phyloP scores from a whole-genome alignment of 35 echinoderm and acorn worm genomes.

The Antedon bifida region DNA sequence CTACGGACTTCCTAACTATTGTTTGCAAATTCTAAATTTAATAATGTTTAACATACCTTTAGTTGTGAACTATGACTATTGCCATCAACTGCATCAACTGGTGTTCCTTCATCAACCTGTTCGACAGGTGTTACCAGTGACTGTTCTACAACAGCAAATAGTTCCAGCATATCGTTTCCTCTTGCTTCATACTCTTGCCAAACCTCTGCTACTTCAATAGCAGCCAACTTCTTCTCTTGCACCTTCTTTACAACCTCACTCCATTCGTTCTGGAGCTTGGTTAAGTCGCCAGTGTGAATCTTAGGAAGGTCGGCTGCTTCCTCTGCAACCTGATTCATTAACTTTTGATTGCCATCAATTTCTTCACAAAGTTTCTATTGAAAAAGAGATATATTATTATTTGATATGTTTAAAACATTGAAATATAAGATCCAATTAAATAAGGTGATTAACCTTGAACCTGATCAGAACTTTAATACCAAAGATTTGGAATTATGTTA shows the following conservation, averaged over 20 bases:
- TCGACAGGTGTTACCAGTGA: neutral
- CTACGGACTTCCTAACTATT: no score
- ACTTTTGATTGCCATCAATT: slow-evolving; percentile 1
- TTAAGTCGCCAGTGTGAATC: neutral
- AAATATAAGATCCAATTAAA: no score
- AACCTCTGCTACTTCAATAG: neutral
- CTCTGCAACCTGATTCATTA: neutral
- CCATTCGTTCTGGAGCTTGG: neutral
- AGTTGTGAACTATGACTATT: neutral
- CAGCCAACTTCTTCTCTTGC: neutral
- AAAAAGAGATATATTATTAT: neutral
- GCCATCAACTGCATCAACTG: neutral
- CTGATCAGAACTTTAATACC: no score
- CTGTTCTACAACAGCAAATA: neutral
- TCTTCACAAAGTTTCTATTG: slow-evolving; percentile 17
- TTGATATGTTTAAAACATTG: neutral
- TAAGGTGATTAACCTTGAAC: no score
- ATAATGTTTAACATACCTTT: neutral
- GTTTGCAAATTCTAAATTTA: no score
- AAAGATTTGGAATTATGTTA: no score
- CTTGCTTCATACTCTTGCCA: neutral
- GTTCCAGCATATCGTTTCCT: neutral
- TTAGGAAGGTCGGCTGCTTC: neutral
- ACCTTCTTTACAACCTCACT: neutral
- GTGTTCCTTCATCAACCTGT: neutral